Conservation (phyloP, 2,888 invertebrate genomes). For the Andrena hattorfiana region DNA sequence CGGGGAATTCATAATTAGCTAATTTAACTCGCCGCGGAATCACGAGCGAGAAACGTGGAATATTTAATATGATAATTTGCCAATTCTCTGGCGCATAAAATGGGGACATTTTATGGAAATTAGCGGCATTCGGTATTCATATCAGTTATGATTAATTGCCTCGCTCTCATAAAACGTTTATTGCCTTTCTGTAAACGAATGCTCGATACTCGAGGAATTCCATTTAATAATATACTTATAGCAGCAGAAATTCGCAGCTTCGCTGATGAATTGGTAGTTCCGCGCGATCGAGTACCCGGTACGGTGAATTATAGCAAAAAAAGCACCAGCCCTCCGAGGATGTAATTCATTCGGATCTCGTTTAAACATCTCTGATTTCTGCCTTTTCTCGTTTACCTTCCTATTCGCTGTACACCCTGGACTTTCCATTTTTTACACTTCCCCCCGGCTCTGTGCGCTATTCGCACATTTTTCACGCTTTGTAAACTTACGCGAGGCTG, state of each 20-base stretch:
- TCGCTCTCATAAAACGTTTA: conserved; percentile 28
- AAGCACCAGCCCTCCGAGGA: conserved; percentile 2
- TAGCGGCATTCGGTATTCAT: background rate
- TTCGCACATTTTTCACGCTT: conserved; percentile 46
- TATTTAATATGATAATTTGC: conserved; percentile 41
- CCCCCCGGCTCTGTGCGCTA: conserved; percentile 31
- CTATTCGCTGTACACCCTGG: conserved; percentile 39
- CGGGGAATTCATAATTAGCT: conserved; percentile 12
- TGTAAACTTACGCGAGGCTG: conserved; percentile 9
- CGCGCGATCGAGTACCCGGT: background rate
- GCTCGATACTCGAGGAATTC: background rate
- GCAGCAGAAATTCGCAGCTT: background rate
- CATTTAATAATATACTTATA: conserved; percentile 1
- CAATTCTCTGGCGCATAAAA: conserved; percentile 18
- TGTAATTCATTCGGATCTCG: conserved; percentile 27
- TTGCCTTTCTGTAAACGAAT: conserved; percentile 2
- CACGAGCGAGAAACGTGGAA: conserved; percentile 1
- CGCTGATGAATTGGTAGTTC: background rate
- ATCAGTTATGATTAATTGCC: conserved; percentile 31
- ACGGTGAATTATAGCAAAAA: background rate
- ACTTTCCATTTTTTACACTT: conserved; percentile 29
- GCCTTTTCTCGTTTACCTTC: conserved; percentile 40
- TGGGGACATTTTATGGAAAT: conserved; percentile 37
- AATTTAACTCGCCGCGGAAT: background rate
- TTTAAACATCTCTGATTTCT: conserved; percentile 43